Conservation (phyloP, 2,113 vertebrate genomes). For the Trinectes maculatus region DNA sequence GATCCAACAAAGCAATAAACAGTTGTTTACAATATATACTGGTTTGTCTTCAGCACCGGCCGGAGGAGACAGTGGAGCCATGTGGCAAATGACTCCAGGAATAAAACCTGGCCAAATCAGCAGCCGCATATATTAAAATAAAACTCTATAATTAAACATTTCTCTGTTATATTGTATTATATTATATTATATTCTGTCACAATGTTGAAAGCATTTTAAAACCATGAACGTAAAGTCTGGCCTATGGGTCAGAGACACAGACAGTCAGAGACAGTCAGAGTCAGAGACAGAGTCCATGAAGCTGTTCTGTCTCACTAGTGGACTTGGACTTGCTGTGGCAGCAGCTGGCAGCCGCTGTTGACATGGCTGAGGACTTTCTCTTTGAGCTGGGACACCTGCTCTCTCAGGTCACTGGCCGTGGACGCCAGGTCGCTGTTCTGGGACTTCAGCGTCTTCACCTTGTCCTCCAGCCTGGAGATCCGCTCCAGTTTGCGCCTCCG, state of each 20-base stretch:
- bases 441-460: slow-evolving; percentile 92
- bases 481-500: slow-evolving; percentile 94
- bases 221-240: slow-evolving; percentile 20
- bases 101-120: neutral
- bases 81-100: neutral
- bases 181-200: too few species aligned
- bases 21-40: neutral
- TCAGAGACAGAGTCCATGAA: slow-evolving; percentile 31
- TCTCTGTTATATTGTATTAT: too few species aligned
- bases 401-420: slow-evolving; percentile 90
- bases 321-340: slow-evolving; percentile 81
- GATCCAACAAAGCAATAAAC: neutral
- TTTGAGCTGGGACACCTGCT: slow-evolving; percentile 96
- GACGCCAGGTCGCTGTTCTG: slow-evolving; percentile 96
- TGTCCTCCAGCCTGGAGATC: slow-evolving; percentile 95
- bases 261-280: slow-evolving; percentile 5
- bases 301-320: slow-evolving; percentile 70
- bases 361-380: slow-evolving; percentile 96
- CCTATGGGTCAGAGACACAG: slow-evolving; percentile 36
- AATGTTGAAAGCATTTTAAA: slow-evolving; percentile 13
- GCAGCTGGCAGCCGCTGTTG: slow-evolving; percentile 90
- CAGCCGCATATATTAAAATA: neutral
- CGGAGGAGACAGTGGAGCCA: neutral
- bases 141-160: too few species aligned
- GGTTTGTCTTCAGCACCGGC: neutral